Evolutionary conservation across 1,140 invertebrate genomes (phyloP).

Genomic region (Pseudachorutes palmiensis): DNA sequence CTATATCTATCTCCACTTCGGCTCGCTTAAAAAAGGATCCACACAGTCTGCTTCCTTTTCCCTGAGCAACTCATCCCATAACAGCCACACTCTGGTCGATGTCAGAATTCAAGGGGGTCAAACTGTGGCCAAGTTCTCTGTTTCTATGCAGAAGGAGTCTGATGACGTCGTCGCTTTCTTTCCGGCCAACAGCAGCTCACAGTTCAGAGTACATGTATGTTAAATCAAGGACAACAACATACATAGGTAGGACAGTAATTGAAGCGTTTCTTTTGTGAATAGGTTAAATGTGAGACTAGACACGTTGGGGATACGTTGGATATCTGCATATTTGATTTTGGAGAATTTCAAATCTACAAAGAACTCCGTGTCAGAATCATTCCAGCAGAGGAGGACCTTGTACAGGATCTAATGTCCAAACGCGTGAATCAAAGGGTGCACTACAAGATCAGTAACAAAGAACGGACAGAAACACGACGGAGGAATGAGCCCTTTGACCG

Average conservation of each 20-base stretch:
- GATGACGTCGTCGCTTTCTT: not conserved
- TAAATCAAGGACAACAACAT: not conserved
- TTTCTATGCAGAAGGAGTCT: not conserved
- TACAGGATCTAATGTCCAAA: not conserved
- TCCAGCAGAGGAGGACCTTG: not conserved
- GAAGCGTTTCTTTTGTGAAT: not conserved
- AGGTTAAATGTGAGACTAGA: not conserved
- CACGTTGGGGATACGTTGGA: not conserved
- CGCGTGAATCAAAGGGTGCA: not conserved
- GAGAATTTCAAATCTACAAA: constrained; percentile 4
- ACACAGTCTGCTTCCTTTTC: not conserved
- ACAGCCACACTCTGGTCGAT: not conserved
- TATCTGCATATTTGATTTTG: constrained; percentile 5
- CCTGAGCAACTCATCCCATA: not conserved
- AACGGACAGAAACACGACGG: not conserved
- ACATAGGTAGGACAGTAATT: not conserved
- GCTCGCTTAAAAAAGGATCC: not conserved
- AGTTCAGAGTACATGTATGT: not conserved
- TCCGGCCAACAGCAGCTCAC: not conserved
- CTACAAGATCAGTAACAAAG: not conserved
- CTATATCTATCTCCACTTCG: not conserved
- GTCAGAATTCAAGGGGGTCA: not conserved
- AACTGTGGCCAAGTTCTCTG: not conserved
- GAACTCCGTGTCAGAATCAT: not conserved
- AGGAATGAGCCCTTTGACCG: not conserved